These are phyloP conservation scores for Seriola rivoliana DNA, from an alignment of 2,113 vertebrate species.

Conservation along the genomic window DNA sequence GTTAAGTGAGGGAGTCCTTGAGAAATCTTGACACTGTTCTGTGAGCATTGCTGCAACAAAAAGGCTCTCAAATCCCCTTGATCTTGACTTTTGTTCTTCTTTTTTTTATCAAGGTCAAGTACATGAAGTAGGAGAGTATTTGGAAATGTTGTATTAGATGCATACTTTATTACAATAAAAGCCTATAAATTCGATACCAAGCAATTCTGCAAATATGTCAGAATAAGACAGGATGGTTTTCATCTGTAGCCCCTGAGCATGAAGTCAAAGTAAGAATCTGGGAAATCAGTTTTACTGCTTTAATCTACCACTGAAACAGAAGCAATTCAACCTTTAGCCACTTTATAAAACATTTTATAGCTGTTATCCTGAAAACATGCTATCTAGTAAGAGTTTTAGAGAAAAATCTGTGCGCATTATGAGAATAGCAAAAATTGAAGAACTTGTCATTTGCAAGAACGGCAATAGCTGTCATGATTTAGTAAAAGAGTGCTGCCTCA, in stretches of 20 bases:
- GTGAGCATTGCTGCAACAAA: not conserved
- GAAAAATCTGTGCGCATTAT: not conserved
- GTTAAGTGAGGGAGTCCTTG: slow-evolving; percentile 34
- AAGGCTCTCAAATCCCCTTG: not conserved
- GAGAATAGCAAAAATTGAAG: too few species aligned
- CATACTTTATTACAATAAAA: not conserved
- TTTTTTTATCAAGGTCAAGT: not conserved
- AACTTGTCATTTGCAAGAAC: too few species aligned
- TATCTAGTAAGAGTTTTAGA: not conserved
- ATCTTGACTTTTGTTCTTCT: not conserved
- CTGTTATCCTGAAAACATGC: not conserved
- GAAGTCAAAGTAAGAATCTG: not conserved
- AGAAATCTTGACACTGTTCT: slow-evolving; percentile 28
- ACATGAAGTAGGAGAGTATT: not conserved
- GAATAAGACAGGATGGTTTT: not conserved
- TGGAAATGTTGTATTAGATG: not conserved
- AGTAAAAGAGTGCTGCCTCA: not conserved
- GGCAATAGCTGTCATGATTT: not conserved
- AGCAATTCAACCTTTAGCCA: not conserved
- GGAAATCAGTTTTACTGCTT: too few species aligned
- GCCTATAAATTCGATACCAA: not conserved
- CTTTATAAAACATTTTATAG: not conserved
- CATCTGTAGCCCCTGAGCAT: not conserved
- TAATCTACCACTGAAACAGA: not conserved
- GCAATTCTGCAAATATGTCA: not conserved